A percentile compares a stretch with the other conserved stretches of the same genome.
Conservation (phyloP, 2,113 vertebrate genomes). For the Crocuta crocuta region DNA sequence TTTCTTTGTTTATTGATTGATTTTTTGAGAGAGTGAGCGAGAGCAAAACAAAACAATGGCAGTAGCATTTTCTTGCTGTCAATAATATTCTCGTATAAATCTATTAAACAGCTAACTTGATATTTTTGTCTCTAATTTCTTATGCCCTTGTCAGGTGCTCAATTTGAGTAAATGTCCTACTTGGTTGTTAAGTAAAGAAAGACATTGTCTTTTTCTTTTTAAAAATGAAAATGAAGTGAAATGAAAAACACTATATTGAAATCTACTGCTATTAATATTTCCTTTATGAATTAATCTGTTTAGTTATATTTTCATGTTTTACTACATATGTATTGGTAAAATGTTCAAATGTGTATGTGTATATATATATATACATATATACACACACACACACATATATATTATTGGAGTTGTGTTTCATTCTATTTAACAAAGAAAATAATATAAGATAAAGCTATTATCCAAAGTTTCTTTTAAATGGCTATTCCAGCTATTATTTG, state of each 20-base stretch:
- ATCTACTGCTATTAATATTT: slow-evolving; percentile 38
- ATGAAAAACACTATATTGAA: not conserved
- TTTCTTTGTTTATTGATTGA: no score
- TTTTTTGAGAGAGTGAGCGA: no score
- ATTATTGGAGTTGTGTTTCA: not conserved
- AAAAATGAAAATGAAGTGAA: not conserved
- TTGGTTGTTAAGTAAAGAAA: not conserved
- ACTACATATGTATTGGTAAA: not conserved
- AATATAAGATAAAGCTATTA: slow-evolving; percentile 19
- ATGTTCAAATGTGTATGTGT: not conserved
- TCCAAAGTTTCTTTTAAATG: not conserved
- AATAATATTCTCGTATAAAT: not conserved
- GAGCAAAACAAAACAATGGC: not conserved
- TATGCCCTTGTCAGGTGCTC: slow-evolving; percentile 9
- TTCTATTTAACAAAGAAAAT: not conserved
- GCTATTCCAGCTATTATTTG: not conserved
- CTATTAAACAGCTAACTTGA: not conserved
- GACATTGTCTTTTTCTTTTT: not conserved
- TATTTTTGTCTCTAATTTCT: slow-evolving; percentile 33
- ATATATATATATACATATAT: no score
- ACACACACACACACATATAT: not conserved
- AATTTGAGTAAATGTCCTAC: not conserved
- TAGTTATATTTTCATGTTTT: slow-evolving; percentile 33
- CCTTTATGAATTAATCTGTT: slow-evolving; percentile 8
- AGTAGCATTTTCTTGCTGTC: not conserved